Percentiles rank a stretch among this genome's conserved stretches.
Evolutionary conservation across 2,113 vertebrate species (phyloP).

Genomic region (Parus major): DNA sequence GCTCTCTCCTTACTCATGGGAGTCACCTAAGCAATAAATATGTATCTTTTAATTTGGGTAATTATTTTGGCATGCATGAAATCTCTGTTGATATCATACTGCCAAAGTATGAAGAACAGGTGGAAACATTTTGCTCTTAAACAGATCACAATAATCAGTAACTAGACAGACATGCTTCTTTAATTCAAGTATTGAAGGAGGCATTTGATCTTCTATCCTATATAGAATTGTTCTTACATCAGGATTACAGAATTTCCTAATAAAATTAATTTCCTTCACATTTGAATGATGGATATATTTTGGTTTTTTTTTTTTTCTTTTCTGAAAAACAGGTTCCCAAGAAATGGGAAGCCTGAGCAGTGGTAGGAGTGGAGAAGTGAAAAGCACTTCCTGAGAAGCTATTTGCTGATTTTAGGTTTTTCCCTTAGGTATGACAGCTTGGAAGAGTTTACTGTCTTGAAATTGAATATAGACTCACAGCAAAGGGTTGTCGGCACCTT

Average conservation of each 20-base stretch:
- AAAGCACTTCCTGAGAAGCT: neutral
- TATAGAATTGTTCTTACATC: neutral
- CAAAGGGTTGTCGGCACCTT: neutral
- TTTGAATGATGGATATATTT: neutral
- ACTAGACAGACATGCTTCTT: neutral
- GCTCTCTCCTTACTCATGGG: neutral
- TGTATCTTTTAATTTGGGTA: neutral
- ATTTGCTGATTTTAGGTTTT: neutral
- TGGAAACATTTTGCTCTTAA: neutral
- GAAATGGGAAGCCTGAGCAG: neutral
- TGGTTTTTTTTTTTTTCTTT: accelerated
- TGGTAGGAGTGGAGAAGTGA: neutral
- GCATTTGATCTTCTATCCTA: neutral
- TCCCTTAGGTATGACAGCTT: neutral
- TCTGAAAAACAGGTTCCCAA: neutral
- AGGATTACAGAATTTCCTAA: neutral
- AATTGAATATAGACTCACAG: neutral
- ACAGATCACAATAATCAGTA: neutral
- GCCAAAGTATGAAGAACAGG: neutral
- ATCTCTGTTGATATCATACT: neutral
- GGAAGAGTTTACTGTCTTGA: neutral
- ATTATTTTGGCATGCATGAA: neutral
- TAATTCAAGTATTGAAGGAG: neutral
- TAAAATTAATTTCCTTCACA: neutral
- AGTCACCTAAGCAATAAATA: neutral